Evolutionary conservation across 2,113 vertebrate genomes (phyloP).

Genomic region (Gymnocephalus cernua): DNA sequence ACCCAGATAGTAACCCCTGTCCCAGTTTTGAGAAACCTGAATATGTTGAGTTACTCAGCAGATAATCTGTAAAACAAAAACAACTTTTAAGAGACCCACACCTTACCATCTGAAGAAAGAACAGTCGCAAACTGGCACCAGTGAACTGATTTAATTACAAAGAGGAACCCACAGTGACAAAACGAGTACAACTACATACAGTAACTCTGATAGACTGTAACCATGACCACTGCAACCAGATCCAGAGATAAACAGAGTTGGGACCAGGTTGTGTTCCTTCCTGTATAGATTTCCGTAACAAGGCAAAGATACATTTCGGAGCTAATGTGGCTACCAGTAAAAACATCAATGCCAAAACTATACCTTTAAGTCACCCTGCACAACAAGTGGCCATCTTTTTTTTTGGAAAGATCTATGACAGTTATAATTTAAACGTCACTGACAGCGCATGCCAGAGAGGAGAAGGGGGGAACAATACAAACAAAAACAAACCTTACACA

Average conservation of each 20-base stretch:
- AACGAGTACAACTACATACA: conserved; percentile 79
- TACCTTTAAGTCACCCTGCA: neutral
- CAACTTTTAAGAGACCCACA: neutral
- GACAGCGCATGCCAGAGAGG: conserved; percentile 66
- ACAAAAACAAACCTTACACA: conserved; percentile 77
- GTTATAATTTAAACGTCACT: conserved; percentile 82
- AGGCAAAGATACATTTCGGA: conserved; percentile 27
- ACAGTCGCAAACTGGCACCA: conserved; percentile 73
- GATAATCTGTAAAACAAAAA: neutral
- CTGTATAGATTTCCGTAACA: conserved; percentile 22
- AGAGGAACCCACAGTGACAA: conserved; percentile 85
- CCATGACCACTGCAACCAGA: conserved; percentile 66
- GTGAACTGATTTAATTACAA: conserved; percentile 89
- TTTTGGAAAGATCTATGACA: conserved; percentile 54
- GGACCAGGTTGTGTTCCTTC: conserved; percentile 13
- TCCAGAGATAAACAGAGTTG: conserved; percentile 39
- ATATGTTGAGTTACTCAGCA: neutral
- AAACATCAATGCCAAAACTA: conserved; percentile 31
- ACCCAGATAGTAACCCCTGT: neutral
- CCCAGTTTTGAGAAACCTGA: neutral
- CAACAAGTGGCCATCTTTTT: conserved; percentile 26
- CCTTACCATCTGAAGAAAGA: conserved; percentile 25
- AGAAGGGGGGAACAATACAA: neutral
- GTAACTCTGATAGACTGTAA: conserved; percentile 67
- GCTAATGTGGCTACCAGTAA: conserved; percentile 35